Conservation (phyloP, 1,140 invertebrate genomes). For the Drosophila kikkawai region DNA sequence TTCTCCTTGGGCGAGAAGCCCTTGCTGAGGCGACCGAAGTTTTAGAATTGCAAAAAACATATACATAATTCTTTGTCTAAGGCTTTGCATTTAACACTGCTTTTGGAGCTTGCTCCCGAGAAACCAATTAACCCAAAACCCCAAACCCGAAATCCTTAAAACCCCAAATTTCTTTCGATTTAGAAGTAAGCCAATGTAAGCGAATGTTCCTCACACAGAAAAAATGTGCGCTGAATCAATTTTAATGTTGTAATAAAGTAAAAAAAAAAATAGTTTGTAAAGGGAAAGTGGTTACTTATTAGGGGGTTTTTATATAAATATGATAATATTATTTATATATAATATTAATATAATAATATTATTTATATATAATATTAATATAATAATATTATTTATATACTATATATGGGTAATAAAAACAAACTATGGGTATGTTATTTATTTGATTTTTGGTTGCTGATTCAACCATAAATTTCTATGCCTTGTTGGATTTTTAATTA, state of each 20-base stretch:
- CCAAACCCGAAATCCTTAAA: conserved; percentile 5
- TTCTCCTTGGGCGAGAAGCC: conserved; percentile 87
- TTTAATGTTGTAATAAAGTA: conserved; percentile 62
- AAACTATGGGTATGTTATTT: too few relatives aligned
- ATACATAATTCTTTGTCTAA: conserved; percentile 27
- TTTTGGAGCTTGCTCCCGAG: conserved; percentile 30
- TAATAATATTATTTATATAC: too few relatives aligned
- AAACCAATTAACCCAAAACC: conserved; percentile 47
- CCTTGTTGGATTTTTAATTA: neutral
- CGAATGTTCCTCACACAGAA: conserved; percentile 66
- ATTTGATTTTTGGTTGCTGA: neutral
- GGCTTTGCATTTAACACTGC: conserved; percentile 73
- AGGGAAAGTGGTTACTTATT: neutral
- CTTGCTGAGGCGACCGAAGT: conserved; percentile 52
- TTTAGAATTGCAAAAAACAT: conserved; percentile 1
- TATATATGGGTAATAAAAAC: too few relatives aligned
- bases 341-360: neutral
- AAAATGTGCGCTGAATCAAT: conserved; percentile 70
- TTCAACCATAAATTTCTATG: neutral
- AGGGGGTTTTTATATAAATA: neutral
- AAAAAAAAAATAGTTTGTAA: conserved; percentile 46
- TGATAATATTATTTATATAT: neutral
- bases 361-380: too few relatives aligned
- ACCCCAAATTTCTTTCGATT: conserved; percentile 26
- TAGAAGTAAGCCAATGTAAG: conserved; percentile 56